phyloP scores from a whole-genome alignment of 2,888 invertebrate genomes.

The Epistrophe grossulariae region DNA sequence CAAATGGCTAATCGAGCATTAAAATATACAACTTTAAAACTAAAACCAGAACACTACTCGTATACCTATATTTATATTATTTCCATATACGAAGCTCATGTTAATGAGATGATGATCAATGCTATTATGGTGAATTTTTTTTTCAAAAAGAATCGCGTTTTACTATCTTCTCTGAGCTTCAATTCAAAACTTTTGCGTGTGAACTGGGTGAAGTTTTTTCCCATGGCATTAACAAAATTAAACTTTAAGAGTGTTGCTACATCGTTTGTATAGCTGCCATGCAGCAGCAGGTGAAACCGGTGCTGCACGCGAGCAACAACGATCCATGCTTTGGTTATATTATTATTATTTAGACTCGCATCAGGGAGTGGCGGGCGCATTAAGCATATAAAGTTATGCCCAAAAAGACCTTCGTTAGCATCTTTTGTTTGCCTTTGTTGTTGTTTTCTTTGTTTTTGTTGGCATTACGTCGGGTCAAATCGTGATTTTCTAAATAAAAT shows the following conservation, averaged over 20 bases:
- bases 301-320: slow-evolving; percentile 47
- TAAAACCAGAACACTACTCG: neutral
- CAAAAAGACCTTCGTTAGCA: slow-evolving; percentile 65
- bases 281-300: slow-evolving; percentile 62
- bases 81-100: slow-evolving; percentile 42
- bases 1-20: slow-evolving; percentile 43
- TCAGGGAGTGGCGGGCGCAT: slow-evolving; percentile 44
- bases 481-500: slow-evolving; percentile 53
- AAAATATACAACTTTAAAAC: slow-evolving; percentile 15
- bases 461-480: slow-evolving; percentile 26
- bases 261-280: slow-evolving; percentile 10
- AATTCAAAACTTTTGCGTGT: slow-evolving; percentile 39
- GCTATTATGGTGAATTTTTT: slow-evolving; percentile 27
- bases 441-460: slow-evolving; percentile 3
- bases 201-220: slow-evolving; percentile 64
- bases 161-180: slow-evolving; percentile 2
- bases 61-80: slow-evolving; percentile 7
- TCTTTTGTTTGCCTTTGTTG: slow-evolving; percentile 57
- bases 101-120: slow-evolving; percentile 58
- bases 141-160: slow-evolving; percentile 13
- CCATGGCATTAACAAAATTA: slow-evolving; percentile 56
- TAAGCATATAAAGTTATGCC: slow-evolving; percentile 30
- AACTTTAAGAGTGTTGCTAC: slow-evolving; percentile 2
- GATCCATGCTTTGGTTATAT: slow-evolving; percentile 20
- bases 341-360: neutral